Conservation (phyloP, 2,888 invertebrate genomes). For the Drosophila leonis region DNA sequence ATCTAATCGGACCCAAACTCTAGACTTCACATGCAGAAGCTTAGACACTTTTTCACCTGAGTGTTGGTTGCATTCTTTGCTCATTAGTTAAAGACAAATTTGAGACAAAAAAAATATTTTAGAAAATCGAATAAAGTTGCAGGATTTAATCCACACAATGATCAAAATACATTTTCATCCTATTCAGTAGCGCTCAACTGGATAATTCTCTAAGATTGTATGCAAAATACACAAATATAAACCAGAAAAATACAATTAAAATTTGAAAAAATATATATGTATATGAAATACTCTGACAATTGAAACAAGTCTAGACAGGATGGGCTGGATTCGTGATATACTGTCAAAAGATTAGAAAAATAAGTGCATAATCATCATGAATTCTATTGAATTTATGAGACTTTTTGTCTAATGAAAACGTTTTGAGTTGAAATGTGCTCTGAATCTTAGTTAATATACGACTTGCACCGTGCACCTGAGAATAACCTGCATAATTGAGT, state of each 20-base stretch:
- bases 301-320: background rate
- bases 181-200: background rate
- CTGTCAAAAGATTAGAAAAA: background rate
- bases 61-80: no score
- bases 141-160: no score
- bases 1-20: conserved; percentile 16
- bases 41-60: conserved; percentile 8
- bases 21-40: background rate
- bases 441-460: background rate
- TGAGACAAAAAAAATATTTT: no score
- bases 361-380: background rate
- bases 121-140: no score
- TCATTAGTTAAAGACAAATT: conserved; percentile 15
- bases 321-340: background rate
- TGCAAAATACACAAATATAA: background rate
- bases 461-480: no score
- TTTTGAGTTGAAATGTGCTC: background rate
- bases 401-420: background rate
- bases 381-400: background rate
- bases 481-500: background rate
- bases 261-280: background rate
- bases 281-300: background rate
- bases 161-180: no score
- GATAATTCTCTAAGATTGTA: background rate
- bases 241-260: background rate